A percentile compares a stretch with the other conserved stretches of the same genome.
Conservation (phyloP, 2,797 vertebrate genomes). For the Cossypha niveicapilla region DNA sequence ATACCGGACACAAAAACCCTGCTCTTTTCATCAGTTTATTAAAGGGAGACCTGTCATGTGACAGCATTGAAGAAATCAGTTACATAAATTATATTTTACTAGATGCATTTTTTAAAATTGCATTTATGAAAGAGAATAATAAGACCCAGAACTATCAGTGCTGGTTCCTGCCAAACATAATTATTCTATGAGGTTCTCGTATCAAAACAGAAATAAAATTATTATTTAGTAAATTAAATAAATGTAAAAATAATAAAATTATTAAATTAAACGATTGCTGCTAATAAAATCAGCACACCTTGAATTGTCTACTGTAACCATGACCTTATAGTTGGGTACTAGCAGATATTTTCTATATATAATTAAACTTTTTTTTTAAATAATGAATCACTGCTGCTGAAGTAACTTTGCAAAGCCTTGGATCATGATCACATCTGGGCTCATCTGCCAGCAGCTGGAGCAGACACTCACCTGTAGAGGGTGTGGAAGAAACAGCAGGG, state of each 20-base stretch:
- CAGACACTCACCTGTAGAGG: slow-evolving; percentile 88
- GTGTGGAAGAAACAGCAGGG: slow-evolving; percentile 83
- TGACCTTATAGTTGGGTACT: background rate
- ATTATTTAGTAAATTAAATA: background rate
- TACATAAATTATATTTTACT: background rate
- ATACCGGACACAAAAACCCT: background rate
- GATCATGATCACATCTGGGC: background rate
- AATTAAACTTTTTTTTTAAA: background rate
- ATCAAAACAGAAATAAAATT: background rate
- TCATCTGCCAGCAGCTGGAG: slow-evolving; percentile 30
- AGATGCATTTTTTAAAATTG: background rate
- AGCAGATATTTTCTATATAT: background rate
- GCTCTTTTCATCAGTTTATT: background rate
- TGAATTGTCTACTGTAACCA: background rate
- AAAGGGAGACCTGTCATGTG: background rate
- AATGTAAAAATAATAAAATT: background rate
- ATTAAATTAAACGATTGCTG: background rate
- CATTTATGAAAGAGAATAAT: background rate
- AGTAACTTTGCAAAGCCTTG: background rate
- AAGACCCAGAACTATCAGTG: background rate
- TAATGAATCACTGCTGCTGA: background rate
- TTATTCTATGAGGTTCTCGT: background rate
- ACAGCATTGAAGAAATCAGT: background rate
- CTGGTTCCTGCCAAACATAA: background rate
- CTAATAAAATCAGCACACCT: background rate